Base-by-base conservation (phyloP, 2,888 invertebrate species). In the Phengaris alcon region DNA sequence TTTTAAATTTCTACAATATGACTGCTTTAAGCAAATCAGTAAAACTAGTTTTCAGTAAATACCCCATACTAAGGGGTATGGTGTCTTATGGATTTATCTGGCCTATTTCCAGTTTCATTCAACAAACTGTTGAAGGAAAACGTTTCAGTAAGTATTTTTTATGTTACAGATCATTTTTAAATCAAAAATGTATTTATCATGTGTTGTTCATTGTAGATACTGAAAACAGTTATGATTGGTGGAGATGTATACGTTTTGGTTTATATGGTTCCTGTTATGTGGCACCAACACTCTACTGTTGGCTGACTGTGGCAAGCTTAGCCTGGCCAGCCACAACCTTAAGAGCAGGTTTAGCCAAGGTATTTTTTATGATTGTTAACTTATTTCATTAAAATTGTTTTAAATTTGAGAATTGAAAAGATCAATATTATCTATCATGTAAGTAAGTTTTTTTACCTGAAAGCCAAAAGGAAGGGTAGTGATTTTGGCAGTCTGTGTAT, bases 191-290 rank as follows among this genome's bases (percentile, higher is more conserved):
- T 51, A 57, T 8, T 76, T 12, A 46, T 57, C 15, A 76, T 48
- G 15, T 44, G 54, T 55, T 59, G 46, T 59, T 35, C 74, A 22
- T 77, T 77, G 46, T 64, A 82, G 77, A 87, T 85, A 77, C 83
- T 94, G 95, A 91, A 68, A 90, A 89, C 78, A 77, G 76, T 54
- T 96, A 95, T 84, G 96, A 96, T 82, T 96, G 95, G 95, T 94
- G 90, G 87, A 95, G 96, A 84, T 95, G 95, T 79, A 88, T 95
- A 57, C 94, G 97, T 77, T 97, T 96, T 89, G 95, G 96, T 82
- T 82, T 97, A 74, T 97, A 96, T 87, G 97, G 97, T n/a, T 95
- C 96, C 9, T 94, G 96, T 73, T 97, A 96, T 87, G 96, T 97
- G 35, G 97, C 97, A 0, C 97, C 97, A 13, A 96, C 97, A 6